phyloP scores from a whole-genome alignment of 2,888 invertebrate genomes.

The Auanema freiburgensis region DNA sequence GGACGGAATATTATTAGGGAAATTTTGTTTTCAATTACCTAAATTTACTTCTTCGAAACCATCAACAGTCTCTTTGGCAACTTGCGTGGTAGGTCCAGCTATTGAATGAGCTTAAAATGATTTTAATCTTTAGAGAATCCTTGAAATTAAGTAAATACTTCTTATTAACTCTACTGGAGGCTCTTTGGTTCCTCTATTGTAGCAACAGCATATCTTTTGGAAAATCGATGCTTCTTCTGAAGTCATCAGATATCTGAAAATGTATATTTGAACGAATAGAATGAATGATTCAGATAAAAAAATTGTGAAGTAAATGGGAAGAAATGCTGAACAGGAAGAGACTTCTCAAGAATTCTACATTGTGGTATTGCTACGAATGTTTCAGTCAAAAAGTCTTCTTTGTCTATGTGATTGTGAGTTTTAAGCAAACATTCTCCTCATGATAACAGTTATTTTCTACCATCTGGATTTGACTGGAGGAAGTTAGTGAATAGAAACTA shows the following conservation, averaged over 20 bases:
- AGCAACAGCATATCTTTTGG: constrained; percentile 13
- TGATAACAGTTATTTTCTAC: too few relatives aligned
- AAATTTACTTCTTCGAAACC: constrained; percentile 7
- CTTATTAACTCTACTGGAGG: constrained; percentile 14
- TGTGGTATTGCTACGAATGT: too few relatives aligned
- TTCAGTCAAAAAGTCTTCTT: too few relatives aligned
- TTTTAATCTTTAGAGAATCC: not conserved
- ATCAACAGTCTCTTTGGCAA: constrained; percentile 18
- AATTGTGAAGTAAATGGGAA: not conserved
- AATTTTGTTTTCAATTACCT: not conserved
- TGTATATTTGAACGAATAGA: not conserved
- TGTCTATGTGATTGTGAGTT: too few relatives aligned
- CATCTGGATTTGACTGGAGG: too few relatives aligned
- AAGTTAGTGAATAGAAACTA: too few relatives aligned
- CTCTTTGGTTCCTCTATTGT: constrained; percentile 9
- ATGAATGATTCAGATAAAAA: too few relatives aligned
- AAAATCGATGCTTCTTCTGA: not conserved
- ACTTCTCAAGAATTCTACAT: not conserved
- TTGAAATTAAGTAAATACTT: not conserved
- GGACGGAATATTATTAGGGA: not conserved
- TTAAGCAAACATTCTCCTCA: too few relatives aligned
- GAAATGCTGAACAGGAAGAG: constrained; percentile 1
- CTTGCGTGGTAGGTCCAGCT: constrained; percentile 2
- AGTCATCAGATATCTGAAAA: not conserved
- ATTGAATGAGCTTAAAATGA: not conserved